These are phyloP conservation scores for Andrena flavipes DNA, from an alignment of 2,888 invertebrate species.

Conservation along the genomic window DNA sequence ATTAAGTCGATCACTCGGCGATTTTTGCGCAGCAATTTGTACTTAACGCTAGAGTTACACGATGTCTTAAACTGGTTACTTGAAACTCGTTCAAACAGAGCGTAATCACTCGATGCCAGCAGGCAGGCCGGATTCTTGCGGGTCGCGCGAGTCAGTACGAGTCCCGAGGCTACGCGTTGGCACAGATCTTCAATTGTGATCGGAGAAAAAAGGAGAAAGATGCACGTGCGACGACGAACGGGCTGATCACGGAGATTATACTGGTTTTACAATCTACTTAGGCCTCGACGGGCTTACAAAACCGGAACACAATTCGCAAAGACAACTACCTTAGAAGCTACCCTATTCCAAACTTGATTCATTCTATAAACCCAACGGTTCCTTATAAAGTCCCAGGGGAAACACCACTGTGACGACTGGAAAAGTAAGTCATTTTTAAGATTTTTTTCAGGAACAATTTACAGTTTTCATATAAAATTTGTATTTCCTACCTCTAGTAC, in stretches of 20 bases:
- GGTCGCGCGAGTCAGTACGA: constrained; percentile 26
- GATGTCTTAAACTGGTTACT: background rate
- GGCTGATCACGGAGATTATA: constrained; percentile 14
- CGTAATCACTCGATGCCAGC: background rate
- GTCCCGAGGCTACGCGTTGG: constrained; percentile 43
- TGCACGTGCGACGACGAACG: constrained; percentile 22
- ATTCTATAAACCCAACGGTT: background rate
- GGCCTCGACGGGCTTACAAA: background rate
- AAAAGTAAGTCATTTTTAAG: too few relatives aligned
- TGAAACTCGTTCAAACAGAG: constrained; percentile 2
- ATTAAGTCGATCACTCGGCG: background rate
- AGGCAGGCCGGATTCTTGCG: constrained; percentile 18
- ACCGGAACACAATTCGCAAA: background rate
- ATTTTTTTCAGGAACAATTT: too few relatives aligned
- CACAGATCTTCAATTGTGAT: constrained; percentile 49
- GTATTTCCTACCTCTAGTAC: too few relatives aligned
- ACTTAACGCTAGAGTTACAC: background rate
- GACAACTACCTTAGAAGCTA: background rate
- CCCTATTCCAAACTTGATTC: background rate
- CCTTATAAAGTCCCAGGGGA: too few relatives aligned
- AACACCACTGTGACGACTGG: too few relatives aligned
- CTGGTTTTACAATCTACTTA: constrained; percentile 11
- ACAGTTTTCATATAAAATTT: too few relatives aligned
- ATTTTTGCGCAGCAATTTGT: background rate
- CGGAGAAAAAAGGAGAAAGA: constrained; percentile 35